Conservation (phyloP, 2,888 invertebrate species). For the Rhagonycha lutea region DNA sequence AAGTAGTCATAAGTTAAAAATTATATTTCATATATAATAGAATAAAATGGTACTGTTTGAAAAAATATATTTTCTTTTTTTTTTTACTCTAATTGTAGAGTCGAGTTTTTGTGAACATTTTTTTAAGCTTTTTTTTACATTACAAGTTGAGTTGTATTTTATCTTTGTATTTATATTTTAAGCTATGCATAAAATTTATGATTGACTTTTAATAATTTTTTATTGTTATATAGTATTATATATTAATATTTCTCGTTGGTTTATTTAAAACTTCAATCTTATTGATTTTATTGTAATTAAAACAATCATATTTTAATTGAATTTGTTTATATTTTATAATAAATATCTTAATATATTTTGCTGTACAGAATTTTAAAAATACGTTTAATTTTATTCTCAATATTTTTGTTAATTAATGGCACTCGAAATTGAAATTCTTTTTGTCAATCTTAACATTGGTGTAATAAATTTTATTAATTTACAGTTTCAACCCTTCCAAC, state of each 20-base stretch:
- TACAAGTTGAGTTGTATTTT: constrained; percentile 19
- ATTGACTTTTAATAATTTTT: constrained; percentile 7
- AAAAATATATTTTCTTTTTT: background rate
- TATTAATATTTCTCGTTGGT: background rate
- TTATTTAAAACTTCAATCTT: background rate
- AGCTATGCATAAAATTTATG: constrained; percentile 19
- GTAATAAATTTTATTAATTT: background rate
- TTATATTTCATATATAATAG: constrained; percentile 12
- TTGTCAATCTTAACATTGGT: background rate
- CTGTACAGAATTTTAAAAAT: background rate
- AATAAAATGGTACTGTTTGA: background rate
- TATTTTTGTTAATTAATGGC: background rate
- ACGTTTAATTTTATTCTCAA: background rate
- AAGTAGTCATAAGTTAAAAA: constrained; percentile 20
- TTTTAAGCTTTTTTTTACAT: constrained; percentile 11
- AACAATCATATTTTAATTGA: background rate
- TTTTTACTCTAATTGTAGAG: constrained; percentile 5
- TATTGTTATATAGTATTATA: constrained; percentile 5
- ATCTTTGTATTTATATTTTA: constrained; percentile 19
- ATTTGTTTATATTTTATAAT: background rate
- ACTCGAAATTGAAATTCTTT: background rate
- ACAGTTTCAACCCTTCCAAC: background rate
- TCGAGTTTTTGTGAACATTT: constrained; percentile 5
- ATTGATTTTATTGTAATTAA: background rate
- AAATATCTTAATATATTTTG: background rate